phyloP scores from a whole-genome alignment of 2,797 vertebrate genomes.

The Pampus argenteus region DNA sequence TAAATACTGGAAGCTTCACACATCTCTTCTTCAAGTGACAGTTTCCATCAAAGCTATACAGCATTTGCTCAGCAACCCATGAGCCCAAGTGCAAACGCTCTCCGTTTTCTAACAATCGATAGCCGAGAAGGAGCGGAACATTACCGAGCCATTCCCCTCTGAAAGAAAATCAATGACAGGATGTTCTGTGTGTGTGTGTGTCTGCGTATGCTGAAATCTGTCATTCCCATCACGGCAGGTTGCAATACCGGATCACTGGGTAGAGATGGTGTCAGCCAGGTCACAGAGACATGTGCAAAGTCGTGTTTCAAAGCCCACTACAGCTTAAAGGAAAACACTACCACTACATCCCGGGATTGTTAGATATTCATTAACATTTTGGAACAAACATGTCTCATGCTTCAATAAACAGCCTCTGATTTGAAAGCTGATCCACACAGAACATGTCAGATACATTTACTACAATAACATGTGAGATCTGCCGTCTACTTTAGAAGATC shows the following conservation, averaged over 20 bases:
- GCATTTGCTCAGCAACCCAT: constrained; percentile 17
- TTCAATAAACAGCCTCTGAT: neutral
- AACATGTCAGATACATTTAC: neutral
- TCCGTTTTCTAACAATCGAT: constrained; percentile 13
- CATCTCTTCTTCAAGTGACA: neutral
- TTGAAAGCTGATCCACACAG: neutral
- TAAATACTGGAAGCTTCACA: constrained; percentile 2
- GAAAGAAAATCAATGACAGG: constrained; percentile 30
- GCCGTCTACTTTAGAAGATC: too few species aligned
- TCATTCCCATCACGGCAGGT: neutral
- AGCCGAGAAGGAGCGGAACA: neutral
- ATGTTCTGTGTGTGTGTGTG: constrained; percentile 1
- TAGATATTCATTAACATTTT: constrained; percentile 11
- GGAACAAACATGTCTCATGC: neutral
- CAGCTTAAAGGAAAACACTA: neutral
- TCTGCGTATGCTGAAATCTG: neutral
- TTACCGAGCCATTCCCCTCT: neutral
- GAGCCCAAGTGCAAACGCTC: neutral
- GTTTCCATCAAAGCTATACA: constrained; percentile 15
- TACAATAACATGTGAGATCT: too few species aligned
- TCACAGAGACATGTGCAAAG: neutral
- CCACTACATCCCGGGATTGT: neutral
- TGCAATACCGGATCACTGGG: neutral
- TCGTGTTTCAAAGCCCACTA: neutral
- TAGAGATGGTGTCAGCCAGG: constrained; percentile 2